Evolutionary conservation across 2,888 invertebrate genomes (phyloP), one percentile per base, ranked within the genome.

Genomic region (Heteromyza rotundicornis): DNA sequence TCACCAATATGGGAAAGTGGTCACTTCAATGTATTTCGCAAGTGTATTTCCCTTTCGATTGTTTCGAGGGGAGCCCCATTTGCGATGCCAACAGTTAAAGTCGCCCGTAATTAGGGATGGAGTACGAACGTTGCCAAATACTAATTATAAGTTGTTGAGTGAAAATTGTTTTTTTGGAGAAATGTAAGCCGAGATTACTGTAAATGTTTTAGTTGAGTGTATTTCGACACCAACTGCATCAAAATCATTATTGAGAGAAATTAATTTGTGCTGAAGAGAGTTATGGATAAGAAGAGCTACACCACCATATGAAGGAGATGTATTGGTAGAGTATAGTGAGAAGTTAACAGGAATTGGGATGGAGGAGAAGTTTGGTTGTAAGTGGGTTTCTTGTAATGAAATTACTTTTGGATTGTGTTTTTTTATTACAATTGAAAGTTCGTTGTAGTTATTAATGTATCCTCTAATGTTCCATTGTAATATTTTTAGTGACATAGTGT

Each of bases 21-120:
- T 32, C 2, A 60, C 49, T 17, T 60, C 60, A 20, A 60, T 47
- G 32, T 56, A 50, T 14, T n/a, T n/a, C n/a, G 60, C 36, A 14
- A 60, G 44, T 7, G 60, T 40, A 7, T 54, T 57, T 53, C 1
- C 63, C 61, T 35, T 64, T n/a, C 12, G 1, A 10, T 66, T 66
- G 24, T 66, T 57, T 27, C 12, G 23, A 2, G 36, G 49, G 14
- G 64, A 59, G 3, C 59, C 64, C 59, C 60, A 52, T 24, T 24
- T 27, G 3, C 32, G 23, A 14, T 50, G 50, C 27, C 52, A 52
- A 27, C 52, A 24, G 17, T 52, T 47, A 19, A 47, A 17, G 19
- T 19, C 47, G 19, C 47, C 20, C 20, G 20, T 19, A 3, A 40
- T 40, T 14, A 40, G n/a, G n/a, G n/a, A n/a, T n/a, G n/a, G n/a